Percentiles rank a stretch among this genome's conserved stretches.
phyloP scores from a whole-genome alignment of 2,888 invertebrate genomes.

The Sepioteuthis lessoniana region DNA sequence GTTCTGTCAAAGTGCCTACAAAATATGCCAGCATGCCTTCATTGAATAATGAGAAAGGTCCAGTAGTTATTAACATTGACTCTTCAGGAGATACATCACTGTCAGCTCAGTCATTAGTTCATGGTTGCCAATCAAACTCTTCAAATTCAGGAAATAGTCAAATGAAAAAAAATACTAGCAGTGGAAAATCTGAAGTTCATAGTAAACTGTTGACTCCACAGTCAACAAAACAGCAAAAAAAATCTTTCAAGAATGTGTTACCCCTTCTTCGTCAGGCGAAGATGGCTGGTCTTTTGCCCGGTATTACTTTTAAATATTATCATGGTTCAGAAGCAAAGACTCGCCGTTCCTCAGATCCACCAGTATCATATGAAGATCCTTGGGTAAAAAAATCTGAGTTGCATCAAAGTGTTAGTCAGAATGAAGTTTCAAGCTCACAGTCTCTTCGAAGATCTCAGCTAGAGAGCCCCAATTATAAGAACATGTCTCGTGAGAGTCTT shows the following conservation, averaged over 20 bases:
- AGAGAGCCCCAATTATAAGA: slow-evolving; percentile 49
- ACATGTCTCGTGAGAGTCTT: slow-evolving; percentile 59
- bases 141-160: background rate
- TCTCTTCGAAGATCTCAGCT: slow-evolving; percentile 10
- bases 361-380: slow-evolving; percentile 62
- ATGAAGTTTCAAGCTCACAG: slow-evolving; percentile 12
- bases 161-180: background rate
- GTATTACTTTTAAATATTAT: slow-evolving; percentile 38
- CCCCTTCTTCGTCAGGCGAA: slow-evolving; percentile 45
- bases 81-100: background rate
- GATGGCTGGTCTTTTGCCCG: slow-evolving; percentile 38
- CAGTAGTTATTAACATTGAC: background rate
- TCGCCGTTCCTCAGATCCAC: slow-evolving; percentile 53
- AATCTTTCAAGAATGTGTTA: slow-evolving; percentile 36
- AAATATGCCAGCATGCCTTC: slow-evolving; percentile 48
- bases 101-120: background rate
- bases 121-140: background rate
- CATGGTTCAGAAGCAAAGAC: background rate
- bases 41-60: background rate
- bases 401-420: slow-evolving; percentile 51
- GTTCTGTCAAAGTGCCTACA: background rate
- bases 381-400: slow-evolving; percentile 58
- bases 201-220: background rate
- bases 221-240: background rate
- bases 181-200: background rate